Conservation (phyloP, 2,888 invertebrate species). For the Germaria angustata region DNA sequence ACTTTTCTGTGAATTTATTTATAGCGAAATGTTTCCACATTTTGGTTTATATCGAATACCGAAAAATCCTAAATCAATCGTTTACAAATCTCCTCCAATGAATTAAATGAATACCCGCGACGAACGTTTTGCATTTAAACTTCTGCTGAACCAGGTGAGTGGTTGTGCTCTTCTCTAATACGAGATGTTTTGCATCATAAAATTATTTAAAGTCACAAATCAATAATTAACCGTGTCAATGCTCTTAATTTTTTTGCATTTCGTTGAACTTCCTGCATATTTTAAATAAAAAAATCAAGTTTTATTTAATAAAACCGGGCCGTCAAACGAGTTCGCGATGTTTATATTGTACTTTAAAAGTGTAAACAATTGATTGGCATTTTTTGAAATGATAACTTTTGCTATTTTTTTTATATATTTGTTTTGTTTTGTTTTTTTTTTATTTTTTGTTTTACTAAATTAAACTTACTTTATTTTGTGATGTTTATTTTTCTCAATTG, state of each 20-base stretch:
- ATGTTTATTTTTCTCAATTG: background rate
- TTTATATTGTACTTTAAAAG: background rate
- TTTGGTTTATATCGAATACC: too few relatives aligned
- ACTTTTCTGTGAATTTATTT: too few relatives aligned
- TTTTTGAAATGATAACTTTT: background rate
- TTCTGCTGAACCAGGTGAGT: too few relatives aligned
- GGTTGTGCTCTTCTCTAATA: too few relatives aligned
- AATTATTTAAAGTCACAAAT: too few relatives aligned
- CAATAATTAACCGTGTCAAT: background rate
- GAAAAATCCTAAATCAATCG: too few relatives aligned
- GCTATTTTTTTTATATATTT: background rate
- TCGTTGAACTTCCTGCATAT: background rate
- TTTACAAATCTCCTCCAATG: too few relatives aligned
- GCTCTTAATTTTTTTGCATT: background rate
- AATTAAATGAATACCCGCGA: too few relatives aligned
- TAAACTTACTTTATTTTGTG: background rate
- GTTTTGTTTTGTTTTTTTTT: background rate
- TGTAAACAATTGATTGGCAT: conserved; percentile 25
- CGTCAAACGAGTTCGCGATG: conserved; percentile 15
- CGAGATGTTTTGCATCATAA: too few relatives aligned
- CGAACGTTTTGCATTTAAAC: too few relatives aligned
- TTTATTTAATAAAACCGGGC: background rate
- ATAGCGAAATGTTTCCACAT: too few relatives aligned
- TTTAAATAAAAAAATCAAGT: background rate
- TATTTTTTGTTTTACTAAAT: background rate